Percentiles rank a stretch among this genome's conserved stretches.
phyloP scores from a whole-genome alignment of 2,113 vertebrate species.

The Antechinus flavipes region DNA sequence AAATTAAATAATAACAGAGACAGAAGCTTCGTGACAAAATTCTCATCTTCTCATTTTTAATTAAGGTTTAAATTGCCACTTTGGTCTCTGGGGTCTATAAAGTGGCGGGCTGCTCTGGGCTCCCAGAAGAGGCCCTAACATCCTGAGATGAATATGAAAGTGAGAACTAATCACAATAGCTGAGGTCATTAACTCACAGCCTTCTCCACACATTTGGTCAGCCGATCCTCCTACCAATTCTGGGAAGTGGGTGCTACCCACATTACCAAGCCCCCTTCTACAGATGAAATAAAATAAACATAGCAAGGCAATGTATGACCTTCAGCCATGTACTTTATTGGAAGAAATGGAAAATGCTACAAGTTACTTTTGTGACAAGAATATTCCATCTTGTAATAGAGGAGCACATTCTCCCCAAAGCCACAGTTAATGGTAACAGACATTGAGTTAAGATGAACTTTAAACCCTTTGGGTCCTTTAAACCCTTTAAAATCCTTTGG shows the following conservation, averaged over 20 bases:
- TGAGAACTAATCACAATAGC: neutral
- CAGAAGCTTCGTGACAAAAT: neutral
- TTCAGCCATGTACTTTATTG: neutral
- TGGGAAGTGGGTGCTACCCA: neutral
- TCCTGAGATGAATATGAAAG: neutral
- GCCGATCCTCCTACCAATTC: neutral
- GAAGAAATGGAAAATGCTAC: neutral
- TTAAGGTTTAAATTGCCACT: neutral
- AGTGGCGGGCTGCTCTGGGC: neutral
- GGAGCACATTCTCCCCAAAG: neutral
- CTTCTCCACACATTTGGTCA: neutral
- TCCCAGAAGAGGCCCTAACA: neutral
- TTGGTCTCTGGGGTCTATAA: neutral
- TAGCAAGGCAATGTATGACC: neutral
- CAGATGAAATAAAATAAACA: neutral
- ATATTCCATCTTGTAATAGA: neutral
- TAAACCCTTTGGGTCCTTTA: neutral
- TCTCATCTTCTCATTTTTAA: neutral
- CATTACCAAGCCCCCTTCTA: neutral
- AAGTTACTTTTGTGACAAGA: neutral
- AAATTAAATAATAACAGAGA: neutral
- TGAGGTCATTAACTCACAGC: neutral
- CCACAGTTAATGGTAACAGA: neutral
- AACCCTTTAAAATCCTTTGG: no score
- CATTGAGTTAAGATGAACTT: neutral